phyloP scores from a whole-genome alignment of 2,888 invertebrate genomes.

The Macrophya annulata region DNA sequence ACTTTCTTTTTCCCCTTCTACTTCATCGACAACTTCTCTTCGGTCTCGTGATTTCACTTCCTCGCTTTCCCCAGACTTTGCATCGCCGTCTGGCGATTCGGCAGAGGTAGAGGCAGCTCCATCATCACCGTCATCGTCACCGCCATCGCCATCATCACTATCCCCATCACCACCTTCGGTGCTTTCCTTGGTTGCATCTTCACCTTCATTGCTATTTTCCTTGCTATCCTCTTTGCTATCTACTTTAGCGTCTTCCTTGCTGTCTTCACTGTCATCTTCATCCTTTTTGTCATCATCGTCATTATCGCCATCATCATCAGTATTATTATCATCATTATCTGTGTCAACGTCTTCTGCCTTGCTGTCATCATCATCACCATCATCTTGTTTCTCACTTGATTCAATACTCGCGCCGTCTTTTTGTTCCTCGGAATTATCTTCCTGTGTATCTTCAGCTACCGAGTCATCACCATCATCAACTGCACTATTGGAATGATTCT shows the following conservation, averaged over 20 bases:
- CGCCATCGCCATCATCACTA: conserved; percentile 61
- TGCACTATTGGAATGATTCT: conserved; percentile 52
- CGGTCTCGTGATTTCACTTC: conserved; percentile 59
- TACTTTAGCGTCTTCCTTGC: conserved; percentile 60
- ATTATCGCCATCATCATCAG: conserved; percentile 64
- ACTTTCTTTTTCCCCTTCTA: conserved; percentile 55
- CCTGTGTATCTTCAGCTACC: conserved; percentile 66
- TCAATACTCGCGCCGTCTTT: conserved; percentile 59
- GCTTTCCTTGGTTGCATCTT: conserved; percentile 47
- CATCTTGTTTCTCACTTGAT: conserved; percentile 63
- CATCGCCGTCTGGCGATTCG: conserved; percentile 61
- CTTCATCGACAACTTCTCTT: conserved; percentile 60
- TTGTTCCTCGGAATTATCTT: conserved; percentile 67
- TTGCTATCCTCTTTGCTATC: conserved; percentile 52
- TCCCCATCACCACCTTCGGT: conserved; percentile 60
- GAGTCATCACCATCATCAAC: conserved; percentile 64
- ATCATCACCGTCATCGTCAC: conserved; percentile 61
- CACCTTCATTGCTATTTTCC: conserved; percentile 59
- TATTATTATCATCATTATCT: conserved; percentile 62
- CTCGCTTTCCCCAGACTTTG: conserved; percentile 62
- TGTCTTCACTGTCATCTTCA: conserved; percentile 59
- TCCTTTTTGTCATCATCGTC: conserved; percentile 60
- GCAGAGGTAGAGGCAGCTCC: conserved; percentile 60
- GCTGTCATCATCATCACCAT: conserved; percentile 53
- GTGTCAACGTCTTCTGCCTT: conserved; percentile 61